Conservation (phyloP, 2,888 invertebrate genomes). For the Tillus elongatus region DNA sequence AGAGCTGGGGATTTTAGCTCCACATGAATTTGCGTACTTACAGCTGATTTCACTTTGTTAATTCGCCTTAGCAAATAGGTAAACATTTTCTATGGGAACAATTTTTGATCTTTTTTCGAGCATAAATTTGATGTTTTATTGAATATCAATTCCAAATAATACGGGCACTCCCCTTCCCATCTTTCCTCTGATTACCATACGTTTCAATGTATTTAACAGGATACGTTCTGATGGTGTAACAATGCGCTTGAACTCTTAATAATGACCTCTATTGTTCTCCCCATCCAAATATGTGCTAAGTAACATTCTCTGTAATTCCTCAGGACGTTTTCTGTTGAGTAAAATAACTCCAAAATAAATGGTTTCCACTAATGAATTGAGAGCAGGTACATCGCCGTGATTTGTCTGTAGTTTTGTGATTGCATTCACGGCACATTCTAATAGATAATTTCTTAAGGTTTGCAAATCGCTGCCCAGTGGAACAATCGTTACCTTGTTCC, state of each 20-base stretch:
- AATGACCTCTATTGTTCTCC: neutral
- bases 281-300: neutral
- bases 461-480: constrained; percentile 9
- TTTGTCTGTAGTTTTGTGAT: constrained; percentile 9
- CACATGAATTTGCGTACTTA: constrained; percentile 10
- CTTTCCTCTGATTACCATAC: constrained; percentile 15
- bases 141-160: constrained; percentile 13
- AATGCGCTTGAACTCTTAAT: constrained; percentile 11
- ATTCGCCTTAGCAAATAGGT: constrained; percentile 9
- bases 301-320: constrained; percentile 7
- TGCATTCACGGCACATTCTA: constrained; percentile 7
- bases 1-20: constrained; percentile 9
- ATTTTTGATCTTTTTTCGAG: constrained; percentile 6
- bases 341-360: constrained; percentile 3
- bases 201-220: constrained; percentile 7
- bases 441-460: constrained; percentile 6
- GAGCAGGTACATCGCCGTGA: constrained; percentile 8
- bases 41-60: constrained; percentile 3
- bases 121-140: constrained; percentile 10
- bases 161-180: constrained; percentile 14
- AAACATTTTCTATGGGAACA: constrained; percentile 8
- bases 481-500: constrained; percentile 7
- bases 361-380: constrained; percentile 6
- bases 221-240: constrained; percentile 7
- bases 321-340: constrained; percentile 7